Percentiles rank a stretch among this genome's conserved stretches.
These are phyloP conservation scores for Cathartes aura DNA, from an alignment of 2,113 vertebrate species.

Conservation along the genomic window DNA sequence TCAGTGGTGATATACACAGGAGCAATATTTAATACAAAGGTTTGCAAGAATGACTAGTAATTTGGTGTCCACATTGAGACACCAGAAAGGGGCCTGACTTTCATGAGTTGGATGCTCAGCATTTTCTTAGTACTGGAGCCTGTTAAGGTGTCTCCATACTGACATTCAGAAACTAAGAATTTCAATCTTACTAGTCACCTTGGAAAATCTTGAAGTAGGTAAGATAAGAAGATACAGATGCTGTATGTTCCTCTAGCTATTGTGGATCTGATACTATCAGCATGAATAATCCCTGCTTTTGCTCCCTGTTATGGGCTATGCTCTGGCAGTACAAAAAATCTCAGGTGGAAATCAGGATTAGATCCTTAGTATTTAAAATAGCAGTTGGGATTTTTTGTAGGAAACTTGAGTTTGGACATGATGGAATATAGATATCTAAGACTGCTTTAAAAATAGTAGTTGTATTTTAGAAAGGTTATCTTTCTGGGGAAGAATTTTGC, in stretches of 20 bases:
- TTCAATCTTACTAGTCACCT: neutral
- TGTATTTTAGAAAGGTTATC: neutral
- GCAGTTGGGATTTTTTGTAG: neutral
- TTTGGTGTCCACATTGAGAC: neutral
- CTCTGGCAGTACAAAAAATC: neutral
- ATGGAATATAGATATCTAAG: neutral
- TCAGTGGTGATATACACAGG: neutral
- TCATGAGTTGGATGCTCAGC: neutral
- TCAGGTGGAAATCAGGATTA: neutral
- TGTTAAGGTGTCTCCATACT: neutral
- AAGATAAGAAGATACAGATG: neutral
- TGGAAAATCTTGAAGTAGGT: neutral
- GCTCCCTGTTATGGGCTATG: neutral
- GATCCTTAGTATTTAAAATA: neutral
- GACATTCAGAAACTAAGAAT: neutral
- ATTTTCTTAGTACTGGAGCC: neutral
- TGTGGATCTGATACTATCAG: neutral
- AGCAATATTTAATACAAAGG: neutral
- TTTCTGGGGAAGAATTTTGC: neutral
- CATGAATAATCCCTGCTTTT: neutral
- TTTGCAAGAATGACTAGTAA: neutral
- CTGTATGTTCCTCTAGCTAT: neutral
- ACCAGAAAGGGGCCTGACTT: neutral
- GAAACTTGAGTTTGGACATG: neutral
- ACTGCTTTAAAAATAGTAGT: neutral